Percentiles rank a stretch among this genome's conserved stretches.
Conservation (phyloP, 1,140 invertebrate genomes). For the Neodiprion pinetum region DNA sequence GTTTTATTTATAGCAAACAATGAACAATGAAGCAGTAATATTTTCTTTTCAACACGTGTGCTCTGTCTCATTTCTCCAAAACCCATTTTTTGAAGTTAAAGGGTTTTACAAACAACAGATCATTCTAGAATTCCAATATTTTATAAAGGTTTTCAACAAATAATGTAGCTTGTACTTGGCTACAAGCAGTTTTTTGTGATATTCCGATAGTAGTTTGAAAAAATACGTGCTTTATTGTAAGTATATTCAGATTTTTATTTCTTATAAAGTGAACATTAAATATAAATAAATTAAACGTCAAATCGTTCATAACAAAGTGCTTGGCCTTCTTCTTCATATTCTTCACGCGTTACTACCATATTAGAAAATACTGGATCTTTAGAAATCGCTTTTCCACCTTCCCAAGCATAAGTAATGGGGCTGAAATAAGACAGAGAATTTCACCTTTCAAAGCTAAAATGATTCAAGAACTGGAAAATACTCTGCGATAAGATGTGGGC, state of each 20-base stretch:
- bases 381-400: constrained; percentile 81
- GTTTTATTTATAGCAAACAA: too few relatives aligned
- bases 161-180: too few relatives aligned
- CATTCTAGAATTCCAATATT: too few relatives aligned
- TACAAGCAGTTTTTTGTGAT: too few relatives aligned
- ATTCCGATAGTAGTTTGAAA: too few relatives aligned
- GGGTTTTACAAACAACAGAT: too few relatives aligned
- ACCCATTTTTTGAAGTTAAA: too few relatives aligned
- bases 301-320: constrained; percentile 73
- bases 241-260: neutral
- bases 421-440: constrained; percentile 56
- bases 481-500: constrained; percentile 15
- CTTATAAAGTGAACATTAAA: neutral
- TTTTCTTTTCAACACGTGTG: too few relatives aligned
- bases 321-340: constrained; percentile 89
- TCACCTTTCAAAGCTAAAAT: constrained; percentile 16
- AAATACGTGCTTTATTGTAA: neutral
- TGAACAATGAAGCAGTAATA: too few relatives aligned
- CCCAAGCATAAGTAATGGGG: constrained; percentile 87
- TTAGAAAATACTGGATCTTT: constrained; percentile 76
- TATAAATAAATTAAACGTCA: constrained; percentile 63
- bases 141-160: too few relatives aligned
- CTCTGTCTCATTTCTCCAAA: too few relatives aligned
- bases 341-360: constrained; percentile 79
- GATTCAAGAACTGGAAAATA: constrained; percentile 24